phyloP scores from a whole-genome alignment of 1,140 invertebrate species.

The Rhynchophorus ferrugineus region DNA sequence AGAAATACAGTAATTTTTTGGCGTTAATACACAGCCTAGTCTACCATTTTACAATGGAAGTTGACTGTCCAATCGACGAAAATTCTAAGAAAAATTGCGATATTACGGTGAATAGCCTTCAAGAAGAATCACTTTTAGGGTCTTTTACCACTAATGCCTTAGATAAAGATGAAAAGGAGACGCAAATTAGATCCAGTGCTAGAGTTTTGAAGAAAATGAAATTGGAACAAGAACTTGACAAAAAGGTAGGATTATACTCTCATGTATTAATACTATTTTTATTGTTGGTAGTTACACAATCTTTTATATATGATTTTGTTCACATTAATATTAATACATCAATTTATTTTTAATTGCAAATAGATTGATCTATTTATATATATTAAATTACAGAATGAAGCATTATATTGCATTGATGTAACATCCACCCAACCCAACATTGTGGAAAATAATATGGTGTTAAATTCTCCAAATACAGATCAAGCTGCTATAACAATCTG shows the following conservation, averaged over 20 bases:
- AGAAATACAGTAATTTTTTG: background rate
- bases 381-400: no score
- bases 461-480: background rate
- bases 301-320: no score
- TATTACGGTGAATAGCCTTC: background rate
- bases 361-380: no score
- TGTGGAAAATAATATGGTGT: no score
- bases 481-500: background rate
- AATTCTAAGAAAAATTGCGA: conserved; percentile 10
- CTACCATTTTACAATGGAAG: conserved; percentile 16
- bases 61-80: conserved; percentile 13
- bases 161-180: conserved; percentile 36
- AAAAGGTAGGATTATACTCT: conserved; percentile 15
- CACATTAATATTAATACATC: no score
- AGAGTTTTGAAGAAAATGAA: conserved; percentile 58
- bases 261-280: no score
- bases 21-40: conserved; percentile 6
- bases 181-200: conserved; percentile 55
- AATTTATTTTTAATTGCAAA: no score
- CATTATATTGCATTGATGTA: no score
- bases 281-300: no score
- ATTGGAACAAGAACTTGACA: conserved; percentile 37
- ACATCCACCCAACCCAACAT: no score
- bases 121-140: conserved; percentile 16
- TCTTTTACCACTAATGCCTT: conserved; percentile 20